Base-by-base conservation (phyloP, 2,888 invertebrate genomes). In the Saturnia pavonia region DNA sequence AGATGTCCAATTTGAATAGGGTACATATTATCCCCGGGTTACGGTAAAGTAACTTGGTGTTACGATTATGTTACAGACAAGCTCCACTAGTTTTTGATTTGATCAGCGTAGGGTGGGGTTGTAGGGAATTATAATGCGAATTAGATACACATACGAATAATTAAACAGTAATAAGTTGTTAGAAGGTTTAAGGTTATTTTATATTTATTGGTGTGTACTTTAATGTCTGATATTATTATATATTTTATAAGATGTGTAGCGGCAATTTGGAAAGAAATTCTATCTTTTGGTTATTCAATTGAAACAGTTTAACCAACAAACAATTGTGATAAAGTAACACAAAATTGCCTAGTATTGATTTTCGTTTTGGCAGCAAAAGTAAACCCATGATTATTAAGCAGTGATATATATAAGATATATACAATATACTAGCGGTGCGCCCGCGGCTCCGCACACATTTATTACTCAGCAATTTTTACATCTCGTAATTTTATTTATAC, bases 1-100 rank as follows among this genome's bases (percentile, higher is more conserved):
- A 27, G 27, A 27, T 27, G 57, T 60, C 57, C 57, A 60, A 60
- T 60, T 60, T 60, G 57, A 60, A 60, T 60, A 60, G 57, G 57
- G 57, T 60, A 60, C 27, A 60, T 60, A 60, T 60, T 25, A 60
- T 60, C 57, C 16, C 25, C 57, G 57, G 57, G 57, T 27, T 14
- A 27, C 25, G 27, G 57, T 14, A 27, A 25, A 60, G 14, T 27
- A 6, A 27, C 57, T 25, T 27, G 4, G 57, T 60, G 14, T 60
- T 27, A 60, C 57, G 27, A 12, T 60, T 27, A 27, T 60, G 57
- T 60, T 60, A 27, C 6, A 60, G 25, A 60, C 57, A 60, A 14
- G 57, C 1, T 27, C 57, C 27, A 60, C 27, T 27, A 14, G 27
- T 60, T 60, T 60, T 27, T 60, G 57, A 60, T 60, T 25, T 27